Percentiles rank a stretch among this genome's conserved stretches.
Evolutionary conservation across 1,140 invertebrate genomes (phyloP).

Genomic region (Cotesia chilonis): DNA sequence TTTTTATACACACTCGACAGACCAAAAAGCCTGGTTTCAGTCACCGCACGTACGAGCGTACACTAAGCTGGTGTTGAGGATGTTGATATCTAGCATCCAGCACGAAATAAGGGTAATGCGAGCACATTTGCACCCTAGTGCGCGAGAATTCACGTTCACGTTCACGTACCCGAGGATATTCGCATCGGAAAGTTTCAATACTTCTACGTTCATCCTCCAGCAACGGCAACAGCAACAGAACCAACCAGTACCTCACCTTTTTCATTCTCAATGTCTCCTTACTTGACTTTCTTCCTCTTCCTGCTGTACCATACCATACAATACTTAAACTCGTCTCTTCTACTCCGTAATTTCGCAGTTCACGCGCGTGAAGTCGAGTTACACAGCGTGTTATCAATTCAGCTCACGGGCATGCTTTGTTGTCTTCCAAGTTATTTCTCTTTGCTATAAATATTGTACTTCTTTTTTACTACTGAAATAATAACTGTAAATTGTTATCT

Average conservation of each 20-base stretch:
- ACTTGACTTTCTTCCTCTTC: too few species aligned
- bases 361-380: slow-evolving; percentile 14
- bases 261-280: too few species aligned
- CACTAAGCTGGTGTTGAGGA: background rate
- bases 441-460: background rate
- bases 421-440: background rate
- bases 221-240: too few species aligned
- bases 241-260: too few species aligned
- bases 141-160: slow-evolving; percentile 16
- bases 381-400: slow-evolving; percentile 18
- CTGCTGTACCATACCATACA: too few species aligned
- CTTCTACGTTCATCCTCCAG: background rate
- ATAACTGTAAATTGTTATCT: background rate
- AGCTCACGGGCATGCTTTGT: slow-evolving; percentile 2
- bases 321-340: too few species aligned
- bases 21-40: slow-evolving; percentile 7
- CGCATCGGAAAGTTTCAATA: slow-evolving; percentile 26
- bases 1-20: background rate
- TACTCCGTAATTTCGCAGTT: background rate
- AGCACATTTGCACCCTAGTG: slow-evolving; percentile 15
- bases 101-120: slow-evolving; percentile 16
- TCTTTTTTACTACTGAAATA: background rate
- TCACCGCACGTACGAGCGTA: slow-evolving; percentile 10
- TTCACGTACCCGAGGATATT: slow-evolving; percentile 21
- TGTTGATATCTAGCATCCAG: slow-evolving; percentile 18